A percentile compares a stretch with the other conserved stretches of the same genome.
These are phyloP conservation scores for Anodontia alba DNA, from an alignment of 2,888 invertebrate species.

Conservation along the genomic window DNA sequence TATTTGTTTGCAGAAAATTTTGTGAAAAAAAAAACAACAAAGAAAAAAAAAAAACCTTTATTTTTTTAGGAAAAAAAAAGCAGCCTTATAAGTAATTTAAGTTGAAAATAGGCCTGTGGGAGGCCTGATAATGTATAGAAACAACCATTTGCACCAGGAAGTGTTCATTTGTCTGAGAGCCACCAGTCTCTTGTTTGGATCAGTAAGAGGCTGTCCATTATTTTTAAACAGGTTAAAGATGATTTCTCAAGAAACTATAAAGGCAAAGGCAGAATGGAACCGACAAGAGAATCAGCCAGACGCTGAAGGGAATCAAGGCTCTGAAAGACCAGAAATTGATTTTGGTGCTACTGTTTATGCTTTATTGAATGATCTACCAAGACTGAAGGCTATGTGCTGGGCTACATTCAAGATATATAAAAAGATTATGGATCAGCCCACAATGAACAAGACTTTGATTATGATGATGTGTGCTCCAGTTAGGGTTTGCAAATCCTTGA, in stretches of 20 bases:
- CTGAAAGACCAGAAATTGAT: background rate
- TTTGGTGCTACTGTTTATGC: background rate
- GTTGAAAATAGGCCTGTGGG: no score
- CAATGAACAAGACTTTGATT: slow-evolving; percentile 6
- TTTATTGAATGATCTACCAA: background rate
- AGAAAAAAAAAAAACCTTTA: no score
- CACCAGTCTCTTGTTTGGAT: no score
- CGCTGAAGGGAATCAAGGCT: no score
- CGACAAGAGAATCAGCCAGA: background rate
- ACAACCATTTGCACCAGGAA: no score
- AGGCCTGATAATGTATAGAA: no score
- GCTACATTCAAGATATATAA: slow-evolving; percentile 12
- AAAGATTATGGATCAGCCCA: background rate
- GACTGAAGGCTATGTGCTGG: slow-evolving; percentile 25
- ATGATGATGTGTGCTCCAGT: slow-evolving; percentile 28
- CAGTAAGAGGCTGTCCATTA: background rate
- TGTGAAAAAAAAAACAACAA: no score
- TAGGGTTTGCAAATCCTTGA: slow-evolving; percentile 16
- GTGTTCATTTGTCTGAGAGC: no score
- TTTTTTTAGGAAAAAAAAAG: no score
- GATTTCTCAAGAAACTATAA: background rate
- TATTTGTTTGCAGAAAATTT: no score
- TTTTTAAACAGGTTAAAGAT: background rate
- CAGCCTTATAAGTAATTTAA: no score
- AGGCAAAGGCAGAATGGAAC: background rate